Evolutionary conservation across 1,140 invertebrate species (phyloP), one percentile per base, ranked within the genome.

Genomic region (Atta texana): DNA sequence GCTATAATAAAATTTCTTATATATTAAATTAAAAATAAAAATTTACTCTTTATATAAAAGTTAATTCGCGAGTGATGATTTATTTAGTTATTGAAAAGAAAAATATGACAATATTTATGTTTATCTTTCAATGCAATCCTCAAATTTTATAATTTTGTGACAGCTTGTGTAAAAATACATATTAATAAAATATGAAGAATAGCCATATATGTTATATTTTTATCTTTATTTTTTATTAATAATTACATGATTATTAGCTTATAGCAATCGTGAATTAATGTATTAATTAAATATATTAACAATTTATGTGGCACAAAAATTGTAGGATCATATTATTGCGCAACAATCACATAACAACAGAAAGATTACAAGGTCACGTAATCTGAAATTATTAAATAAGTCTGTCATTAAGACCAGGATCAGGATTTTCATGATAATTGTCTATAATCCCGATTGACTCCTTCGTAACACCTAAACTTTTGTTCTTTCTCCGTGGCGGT

Each of bases 401-500:
- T 61, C 94, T 92, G 49, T 95, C 94, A n/a, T 91, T 91, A 1
- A 71, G 53, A 78, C 82, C 68, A 6, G 87, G 21, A 31, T 90
- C 89, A 7, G 74, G 39, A 53, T 80, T 3, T 14, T 59, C 75
- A 18, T 57, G 72, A 4, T 80, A 84, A 72, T 91, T 88, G 49
- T 82, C 71, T 16, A n/a, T 31, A 34, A 21, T 55, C n/a, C 78
- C 85, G n/a, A 63, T 12, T 1, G 88, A 76, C 18, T 74, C 90
- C 61, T 85, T 90, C 1, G 64, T 85, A 21, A 85, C 51, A 24
- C 88, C 90, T 7, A 90, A 88, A 12, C 89, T 93, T 64, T 82
- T 92, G 74, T 94, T 92, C 24, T 87, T 94, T 57, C 94, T 89
- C 39, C 91, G 82, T 14, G 94, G 94, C 6, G 95, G 94, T 0